Percentiles rank a stretch among this genome's conserved stretches.
phyloP scores from a whole-genome alignment of 1,140 invertebrate species.

The Coenobita brevimanus region DNA sequence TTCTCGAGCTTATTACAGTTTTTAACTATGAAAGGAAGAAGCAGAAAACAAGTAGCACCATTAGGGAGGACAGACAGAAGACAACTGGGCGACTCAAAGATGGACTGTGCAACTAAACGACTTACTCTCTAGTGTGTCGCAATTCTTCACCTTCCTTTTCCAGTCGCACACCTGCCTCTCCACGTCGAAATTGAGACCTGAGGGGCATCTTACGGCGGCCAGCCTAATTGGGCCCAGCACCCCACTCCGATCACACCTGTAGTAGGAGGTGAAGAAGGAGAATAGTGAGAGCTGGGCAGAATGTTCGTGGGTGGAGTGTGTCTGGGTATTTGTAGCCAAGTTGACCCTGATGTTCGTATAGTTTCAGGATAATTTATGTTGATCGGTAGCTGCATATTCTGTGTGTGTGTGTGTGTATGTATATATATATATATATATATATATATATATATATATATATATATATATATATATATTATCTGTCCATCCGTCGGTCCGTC shows the following conservation, averaged over 20 bases:
- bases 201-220: conserved; percentile 89
- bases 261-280: background rate
- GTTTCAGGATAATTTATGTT: background rate
- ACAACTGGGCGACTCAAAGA: background rate
- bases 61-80: no score
- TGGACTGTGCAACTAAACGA: conserved; percentile 68
- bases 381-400: background rate
- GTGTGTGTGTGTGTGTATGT: background rate
- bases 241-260: conserved; percentile 91
- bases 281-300: background rate
- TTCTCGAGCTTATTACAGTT: no score
- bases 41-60: no score
- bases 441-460: conserved; percentile 5
- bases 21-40: no score
- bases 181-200: conserved; percentile 94
- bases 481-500: no score
- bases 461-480: conserved; percentile 44
- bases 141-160: conserved; percentile 96
- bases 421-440: background rate
- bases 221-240: conserved; percentile 88
- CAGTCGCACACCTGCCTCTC: conserved; percentile 95
- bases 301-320: background rate
- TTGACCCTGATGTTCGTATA: conserved; percentile 25
- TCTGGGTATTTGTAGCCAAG: no score
- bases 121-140: conserved; percentile 94